phyloP scores from a whole-genome alignment of 1,140 invertebrate genomes.

The Cecropterus lyciades region DNA sequence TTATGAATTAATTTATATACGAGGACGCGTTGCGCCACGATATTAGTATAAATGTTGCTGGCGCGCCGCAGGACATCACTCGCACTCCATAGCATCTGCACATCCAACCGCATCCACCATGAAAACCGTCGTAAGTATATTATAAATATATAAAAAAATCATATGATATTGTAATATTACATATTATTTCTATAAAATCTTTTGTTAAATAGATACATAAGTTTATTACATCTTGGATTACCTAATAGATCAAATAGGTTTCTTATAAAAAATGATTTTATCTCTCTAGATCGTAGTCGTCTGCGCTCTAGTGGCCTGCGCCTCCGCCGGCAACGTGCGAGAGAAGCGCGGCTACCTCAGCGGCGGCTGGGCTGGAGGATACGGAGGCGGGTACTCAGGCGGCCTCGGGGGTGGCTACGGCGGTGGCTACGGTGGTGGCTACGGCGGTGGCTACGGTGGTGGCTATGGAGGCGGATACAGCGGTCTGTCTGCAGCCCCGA shows the following conservation, averaged over 20 bases:
- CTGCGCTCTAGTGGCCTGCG: too few relatives aligned
- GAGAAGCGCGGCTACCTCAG: too few relatives aligned
- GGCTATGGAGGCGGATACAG: constrained; percentile 36
- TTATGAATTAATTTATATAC: neutral
- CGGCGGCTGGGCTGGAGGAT: neutral
- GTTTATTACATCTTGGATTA: too few relatives aligned
- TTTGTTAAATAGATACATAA: too few relatives aligned
- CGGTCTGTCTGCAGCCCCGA: constrained; percentile 22
- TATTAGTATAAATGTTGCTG: neutral
- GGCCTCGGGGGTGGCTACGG: neutral
- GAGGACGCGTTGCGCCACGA: neutral
- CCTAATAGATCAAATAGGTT: too few relatives aligned
- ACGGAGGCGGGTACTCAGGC: neutral
- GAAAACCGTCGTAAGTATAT: neutral
- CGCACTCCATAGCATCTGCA: neutral
- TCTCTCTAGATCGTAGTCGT: too few relatives aligned
- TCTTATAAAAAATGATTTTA: too few relatives aligned
- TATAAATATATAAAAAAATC: neutral
- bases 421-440: neutral
- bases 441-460: constrained; percentile 36
- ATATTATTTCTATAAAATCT: too few relatives aligned
- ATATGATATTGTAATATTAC: too few relatives aligned
- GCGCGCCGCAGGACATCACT: neutral
- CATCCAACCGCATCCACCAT: neutral
- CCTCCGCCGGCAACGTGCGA: too few relatives aligned